These are phyloP conservation scores for Conus canariensis DNA, from an alignment of 2,888 invertebrate species.

Conservation along the genomic window DNA sequence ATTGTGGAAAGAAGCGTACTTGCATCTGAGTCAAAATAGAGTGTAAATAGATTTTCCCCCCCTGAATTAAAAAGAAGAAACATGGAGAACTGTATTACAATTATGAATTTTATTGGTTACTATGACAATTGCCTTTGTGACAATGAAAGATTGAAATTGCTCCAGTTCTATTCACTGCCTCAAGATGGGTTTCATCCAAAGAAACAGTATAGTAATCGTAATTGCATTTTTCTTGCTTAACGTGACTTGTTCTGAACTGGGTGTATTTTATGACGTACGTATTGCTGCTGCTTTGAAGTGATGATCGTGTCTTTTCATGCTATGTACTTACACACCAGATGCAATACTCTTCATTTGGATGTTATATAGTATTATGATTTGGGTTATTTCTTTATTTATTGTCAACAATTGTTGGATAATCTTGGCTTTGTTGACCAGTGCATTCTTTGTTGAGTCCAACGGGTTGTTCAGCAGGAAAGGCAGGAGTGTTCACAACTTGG, in stretches of 20 bases:
- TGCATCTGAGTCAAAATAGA: slow-evolving; percentile 29
- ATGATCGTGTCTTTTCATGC: slow-evolving; percentile 32
- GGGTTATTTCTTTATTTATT: slow-evolving; percentile 25
- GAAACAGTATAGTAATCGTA: slow-evolving; percentile 29
- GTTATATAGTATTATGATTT: slow-evolving; percentile 27
- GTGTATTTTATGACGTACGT: slow-evolving; percentile 24
- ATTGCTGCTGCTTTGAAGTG: slow-evolving; percentile 36
- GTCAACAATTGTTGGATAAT: slow-evolving; percentile 20
- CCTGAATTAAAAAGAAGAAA: neutral
- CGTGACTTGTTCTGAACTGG: slow-evolving; percentile 20
- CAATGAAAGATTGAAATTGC: slow-evolving; percentile 22
- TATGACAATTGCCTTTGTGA: slow-evolving; percentile 27
- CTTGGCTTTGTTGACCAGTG: neutral
- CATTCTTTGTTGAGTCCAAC: slow-evolving; percentile 33
- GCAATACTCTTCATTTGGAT: slow-evolving; percentile 32
- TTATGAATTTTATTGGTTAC: slow-evolving; percentile 23
- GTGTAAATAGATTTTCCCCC: slow-evolving; percentile 25
- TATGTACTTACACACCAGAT: slow-evolving; percentile 34
- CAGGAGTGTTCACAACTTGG: neutral
- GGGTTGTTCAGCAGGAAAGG: slow-evolving; percentile 8
- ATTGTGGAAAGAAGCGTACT: slow-evolving; percentile 5
- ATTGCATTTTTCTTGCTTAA: slow-evolving; percentile 14
- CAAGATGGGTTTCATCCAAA: slow-evolving; percentile 35
- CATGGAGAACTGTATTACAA: slow-evolving; percentile 26
- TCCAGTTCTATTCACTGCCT: slow-evolving; percentile 26